Conservation (phyloP, 2,888 invertebrate species). For the Octodonta nipae region DNA sequence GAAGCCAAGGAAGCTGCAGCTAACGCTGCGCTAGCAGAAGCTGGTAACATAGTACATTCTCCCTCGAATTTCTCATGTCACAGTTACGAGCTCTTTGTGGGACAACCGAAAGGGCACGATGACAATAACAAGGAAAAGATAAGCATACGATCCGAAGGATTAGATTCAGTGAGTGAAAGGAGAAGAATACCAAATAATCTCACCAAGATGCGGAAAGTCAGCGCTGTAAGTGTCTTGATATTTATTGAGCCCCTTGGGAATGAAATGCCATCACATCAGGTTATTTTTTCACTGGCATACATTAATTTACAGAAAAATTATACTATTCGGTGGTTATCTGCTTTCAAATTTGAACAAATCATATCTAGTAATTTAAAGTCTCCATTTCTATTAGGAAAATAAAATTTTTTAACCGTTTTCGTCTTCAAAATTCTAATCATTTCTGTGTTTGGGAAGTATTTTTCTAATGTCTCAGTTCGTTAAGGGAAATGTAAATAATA, state of each 20-base stretch:
- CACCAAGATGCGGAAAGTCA: conserved; percentile 75
- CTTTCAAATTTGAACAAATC: too few species aligned
- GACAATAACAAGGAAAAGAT: conserved; percentile 85
- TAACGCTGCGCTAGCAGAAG: conserved; percentile 49
- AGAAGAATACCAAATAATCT: conserved; percentile 44
- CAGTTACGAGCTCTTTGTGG: conserved; percentile 83
- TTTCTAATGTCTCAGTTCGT: too few species aligned
- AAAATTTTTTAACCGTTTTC: too few species aligned
- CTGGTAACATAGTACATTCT: conserved; percentile 66
- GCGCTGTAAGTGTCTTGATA: conserved; percentile 65
- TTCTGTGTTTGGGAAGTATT: too few species aligned
- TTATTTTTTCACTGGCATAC: too few species aligned
- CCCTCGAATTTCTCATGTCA: conserved; percentile 85
- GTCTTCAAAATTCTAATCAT: too few species aligned
- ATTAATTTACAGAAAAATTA: too few species aligned
- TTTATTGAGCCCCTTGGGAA: conserved; percentile 24
- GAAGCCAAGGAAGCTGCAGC: conserved; percentile 42
- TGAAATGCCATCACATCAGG: conserved; percentile 15
- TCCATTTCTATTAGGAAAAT: too few species aligned
- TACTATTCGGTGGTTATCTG: too few species aligned
- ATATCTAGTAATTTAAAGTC: too few species aligned
- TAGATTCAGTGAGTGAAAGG: conserved; percentile 83
- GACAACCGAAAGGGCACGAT: conserved; percentile 74
- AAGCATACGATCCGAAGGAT: conserved; percentile 72
- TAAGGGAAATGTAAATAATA: too few species aligned